phyloP scores from a whole-genome alignment of 2,113 vertebrate species.

The Candoia aspera region DNA sequence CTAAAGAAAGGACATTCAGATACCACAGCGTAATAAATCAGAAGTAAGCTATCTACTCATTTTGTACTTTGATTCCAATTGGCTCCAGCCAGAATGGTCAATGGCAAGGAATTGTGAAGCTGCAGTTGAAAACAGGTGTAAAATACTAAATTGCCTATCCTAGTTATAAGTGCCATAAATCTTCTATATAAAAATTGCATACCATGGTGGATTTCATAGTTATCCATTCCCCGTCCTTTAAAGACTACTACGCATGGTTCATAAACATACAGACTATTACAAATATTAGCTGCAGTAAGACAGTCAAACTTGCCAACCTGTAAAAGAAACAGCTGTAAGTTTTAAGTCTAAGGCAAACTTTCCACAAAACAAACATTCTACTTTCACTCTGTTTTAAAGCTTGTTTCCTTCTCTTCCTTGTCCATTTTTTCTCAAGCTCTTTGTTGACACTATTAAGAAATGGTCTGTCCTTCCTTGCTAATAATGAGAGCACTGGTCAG shows the following conservation, averaged over 20 bases:
- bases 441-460: not conserved
- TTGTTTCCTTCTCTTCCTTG: not conserved
- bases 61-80: not conserved
- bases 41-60: not conserved
- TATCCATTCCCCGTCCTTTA: slow-evolving; percentile 90
- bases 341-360: not conserved
- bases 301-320: slow-evolving; percentile 94
- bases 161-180: not conserved
- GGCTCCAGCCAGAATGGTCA: not conserved
- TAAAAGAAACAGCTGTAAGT: slow-evolving; percentile 48
- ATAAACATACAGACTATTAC: slow-evolving; percentile 87
- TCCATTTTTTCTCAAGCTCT: not conserved
- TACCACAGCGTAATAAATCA: not conserved
- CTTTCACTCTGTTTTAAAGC: not conserved
- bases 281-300: slow-evolving; percentile 76
- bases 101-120: not conserved
- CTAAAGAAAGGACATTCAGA: not conserved
- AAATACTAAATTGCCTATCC: not conserved
- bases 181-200: slow-evolving; percentile 55
- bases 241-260: slow-evolving; percentile 90
- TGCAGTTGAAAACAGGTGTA: not conserved
- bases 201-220: slow-evolving; percentile 98
- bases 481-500: not conserved
- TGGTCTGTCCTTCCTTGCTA: not conserved
- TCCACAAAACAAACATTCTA: not conserved